Base-by-base conservation (phyloP, 2,888 invertebrate species). In the Netelia inedita region DNA sequence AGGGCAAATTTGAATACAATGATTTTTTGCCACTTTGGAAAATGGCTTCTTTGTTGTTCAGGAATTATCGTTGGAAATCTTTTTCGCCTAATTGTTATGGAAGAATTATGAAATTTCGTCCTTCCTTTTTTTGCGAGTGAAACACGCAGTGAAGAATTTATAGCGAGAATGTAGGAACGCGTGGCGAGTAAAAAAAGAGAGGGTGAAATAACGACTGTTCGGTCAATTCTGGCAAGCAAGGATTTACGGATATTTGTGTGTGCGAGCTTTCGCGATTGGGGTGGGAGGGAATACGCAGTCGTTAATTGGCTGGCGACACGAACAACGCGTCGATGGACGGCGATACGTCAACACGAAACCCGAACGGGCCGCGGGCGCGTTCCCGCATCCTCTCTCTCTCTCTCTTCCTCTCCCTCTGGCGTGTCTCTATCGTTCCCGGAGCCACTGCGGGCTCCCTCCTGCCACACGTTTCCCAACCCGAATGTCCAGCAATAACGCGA, bases 271-370 rank as follows among this genome's bases (percentile, higher is more conserved):
- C 14, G 65, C 57, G 35, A 43, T 11, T 59, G 74, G 53, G 50
- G 57, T n/a, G 57, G 28, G 55, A 75, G 63, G 63, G 57, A 88
- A 89, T 89, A 89, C 85, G 89, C 81, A 86, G 79, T 84, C 88
- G 88, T 91, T 91, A 91, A 91, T 91, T 91, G 91, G 89, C 87
- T 76, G 81, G 82, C 82, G 88, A 85, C 87, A 88, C 76, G 89
- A 88, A 89, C 88, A 88, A 71, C 85, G 85, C 85, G 86, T 86
- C 86, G 88, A 85, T 85, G 79, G 74, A 85, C 57, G 81, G 75
- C 87, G 87, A 91, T 91, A 89, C 88, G 91, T 91, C 91, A 89
- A 91, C 88, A 86, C 86, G 86, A 88, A 88, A 89, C 88, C 90
- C 86, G 79, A 88, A 87, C 85, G 87, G 68, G 43, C 76, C 55